Percentiles rank a stretch among this genome's conserved stretches.
phyloP scores from a whole-genome alignment of 1,140 invertebrate species.

The Lethrus apterus region DNA sequence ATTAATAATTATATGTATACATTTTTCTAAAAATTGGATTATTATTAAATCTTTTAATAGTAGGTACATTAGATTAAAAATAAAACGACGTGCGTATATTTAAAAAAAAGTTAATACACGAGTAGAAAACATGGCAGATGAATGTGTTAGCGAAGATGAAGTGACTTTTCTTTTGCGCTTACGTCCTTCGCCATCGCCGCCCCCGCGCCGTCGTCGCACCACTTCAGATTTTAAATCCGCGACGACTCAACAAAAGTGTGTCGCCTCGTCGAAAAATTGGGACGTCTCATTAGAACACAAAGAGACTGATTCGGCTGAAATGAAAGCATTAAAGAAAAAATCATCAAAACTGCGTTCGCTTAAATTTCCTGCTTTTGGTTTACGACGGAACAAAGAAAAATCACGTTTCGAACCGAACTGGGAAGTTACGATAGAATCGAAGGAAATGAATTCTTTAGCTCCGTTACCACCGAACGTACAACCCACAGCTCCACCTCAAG shows the following conservation, averaged over 20 bases:
- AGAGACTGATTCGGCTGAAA: constrained; percentile 4
- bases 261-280: constrained; percentile 11
- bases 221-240: constrained; percentile 13
- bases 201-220: constrained; percentile 6
- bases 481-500: constrained; percentile 24
- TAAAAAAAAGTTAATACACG: no score
- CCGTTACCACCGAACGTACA: constrained; percentile 20
- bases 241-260: neutral
- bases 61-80: no score
- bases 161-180: constrained; percentile 18
- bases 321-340: constrained; percentile 5
- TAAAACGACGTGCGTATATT: no score
- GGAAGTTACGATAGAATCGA: constrained; percentile 17
- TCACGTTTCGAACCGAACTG: constrained; percentile 1
- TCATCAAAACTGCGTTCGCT: constrained; percentile 2
- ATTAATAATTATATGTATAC: no score
- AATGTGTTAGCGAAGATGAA: constrained; percentile 15
- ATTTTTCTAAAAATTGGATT: no score
- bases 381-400: constrained; percentile 1
- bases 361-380: constrained; percentile 6
- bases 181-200: constrained; percentile 16
- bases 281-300: constrained; percentile 13
- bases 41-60: no score
- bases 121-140: no score
- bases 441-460: constrained; percentile 12